These are phyloP conservation scores for Tenthredo amoena DNA, from an alignment of 2,888 invertebrate species.

Conservation along the genomic window DNA sequence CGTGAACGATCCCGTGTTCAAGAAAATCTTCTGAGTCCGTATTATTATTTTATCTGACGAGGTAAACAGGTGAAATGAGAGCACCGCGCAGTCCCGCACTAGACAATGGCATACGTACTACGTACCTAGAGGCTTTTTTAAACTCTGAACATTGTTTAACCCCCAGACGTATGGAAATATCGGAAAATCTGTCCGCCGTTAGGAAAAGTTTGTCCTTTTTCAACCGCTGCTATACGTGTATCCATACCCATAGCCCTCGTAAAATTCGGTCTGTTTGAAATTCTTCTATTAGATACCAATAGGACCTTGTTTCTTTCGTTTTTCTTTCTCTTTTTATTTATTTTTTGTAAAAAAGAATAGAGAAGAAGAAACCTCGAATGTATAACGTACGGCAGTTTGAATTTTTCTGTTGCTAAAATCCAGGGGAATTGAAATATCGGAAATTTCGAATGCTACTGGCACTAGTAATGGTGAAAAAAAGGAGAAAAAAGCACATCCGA, in stretches of 20 bases:
- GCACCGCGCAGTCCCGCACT: background rate
- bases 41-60: background rate
- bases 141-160: background rate
- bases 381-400: background rate
- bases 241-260: background rate
- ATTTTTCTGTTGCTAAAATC: background rate
- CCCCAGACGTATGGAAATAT: constrained; percentile 16
- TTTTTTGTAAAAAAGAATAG: background rate
- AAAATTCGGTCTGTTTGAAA: background rate
- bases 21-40: background rate
- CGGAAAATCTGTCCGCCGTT: constrained; percentile 5
- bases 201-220: background rate
- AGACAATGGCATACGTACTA: background rate
- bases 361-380: background rate
- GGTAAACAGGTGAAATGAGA: background rate
- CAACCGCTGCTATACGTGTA: background rate
- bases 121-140: background rate
- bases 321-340: background rate
- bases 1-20: background rate
- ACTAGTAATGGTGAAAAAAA: background rate
- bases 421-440: background rate
- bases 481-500: background rate
- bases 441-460: background rate
- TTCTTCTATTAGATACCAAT: background rate
- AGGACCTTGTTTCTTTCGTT: background rate